A percentile compares a stretch with the other conserved stretches of the same genome.
Evolutionary conservation across 2,113 vertebrate genomes (phyloP).

Genomic region (Podilymbus podiceps): DNA sequence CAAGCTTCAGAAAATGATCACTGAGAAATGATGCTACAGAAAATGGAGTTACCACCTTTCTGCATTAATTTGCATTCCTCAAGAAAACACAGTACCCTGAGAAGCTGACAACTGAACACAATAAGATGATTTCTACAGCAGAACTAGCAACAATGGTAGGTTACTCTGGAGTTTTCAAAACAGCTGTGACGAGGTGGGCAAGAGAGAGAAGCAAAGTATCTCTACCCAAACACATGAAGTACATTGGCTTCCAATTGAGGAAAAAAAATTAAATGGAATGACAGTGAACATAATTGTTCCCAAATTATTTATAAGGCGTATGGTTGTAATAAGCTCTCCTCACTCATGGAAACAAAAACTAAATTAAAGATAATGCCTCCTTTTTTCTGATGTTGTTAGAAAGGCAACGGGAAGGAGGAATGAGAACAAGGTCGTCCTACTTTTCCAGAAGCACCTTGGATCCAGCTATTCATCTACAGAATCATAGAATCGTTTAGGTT

Average conservation of each 20-base stretch:
- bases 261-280: background rate
- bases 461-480: background rate
- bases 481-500: too few species aligned
- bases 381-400: background rate
- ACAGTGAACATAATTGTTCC: background rate
- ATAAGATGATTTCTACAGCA: background rate
- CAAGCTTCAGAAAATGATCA: background rate
- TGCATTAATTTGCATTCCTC: background rate
- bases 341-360: background rate
- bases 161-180: background rate
- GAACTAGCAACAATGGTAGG: background rate
- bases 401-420: background rate
- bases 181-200: background rate
- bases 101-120: background rate
- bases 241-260: accelerated
- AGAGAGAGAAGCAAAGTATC: background rate
- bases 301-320: background rate
- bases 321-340: background rate
- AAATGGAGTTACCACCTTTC: background rate
- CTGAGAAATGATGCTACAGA: background rate
- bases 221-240: background rate
- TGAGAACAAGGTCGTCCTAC: background rate
- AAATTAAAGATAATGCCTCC: background rate
- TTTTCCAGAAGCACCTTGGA: background rate
- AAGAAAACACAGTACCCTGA: background rate